These are phyloP conservation scores for Melanostoma mellinum DNA, from an alignment of 2,888 invertebrate genomes.

Conservation along the genomic window DNA sequence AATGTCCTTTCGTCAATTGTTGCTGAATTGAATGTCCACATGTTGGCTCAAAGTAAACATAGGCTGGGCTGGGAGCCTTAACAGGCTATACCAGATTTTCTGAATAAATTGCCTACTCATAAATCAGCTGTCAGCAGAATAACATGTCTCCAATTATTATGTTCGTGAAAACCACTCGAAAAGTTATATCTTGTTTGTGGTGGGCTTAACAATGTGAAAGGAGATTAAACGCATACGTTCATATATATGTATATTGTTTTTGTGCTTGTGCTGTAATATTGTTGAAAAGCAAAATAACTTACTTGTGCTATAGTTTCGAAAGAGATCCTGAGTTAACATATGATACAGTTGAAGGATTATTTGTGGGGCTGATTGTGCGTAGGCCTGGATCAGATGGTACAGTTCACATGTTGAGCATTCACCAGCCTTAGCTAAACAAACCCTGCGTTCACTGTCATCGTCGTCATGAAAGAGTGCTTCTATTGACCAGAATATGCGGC, in stretches of 20 bases:
- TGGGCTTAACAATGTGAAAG: neutral
- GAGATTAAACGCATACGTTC: no score
- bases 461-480: constrained; percentile 85
- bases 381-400: constrained; percentile 90
- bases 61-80: neutral
- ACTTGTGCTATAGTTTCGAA: constrained; percentile 87
- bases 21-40: neutral
- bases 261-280: neutral
- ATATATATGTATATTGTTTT: neutral
- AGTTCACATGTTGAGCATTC: constrained; percentile 88
- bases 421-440: constrained; percentile 85
- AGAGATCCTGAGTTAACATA: constrained; percentile 84
- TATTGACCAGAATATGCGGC: constrained; percentile 89
- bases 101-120: constrained; percentile 14
- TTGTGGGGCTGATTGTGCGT: constrained; percentile 90
- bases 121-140: constrained; percentile 37
- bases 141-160: constrained; percentile 1
- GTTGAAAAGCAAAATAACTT: constrained; percentile 73
- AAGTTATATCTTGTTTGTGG: neutral
- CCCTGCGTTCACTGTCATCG: constrained; percentile 84
- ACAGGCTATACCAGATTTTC: neutral
- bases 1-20: no score
- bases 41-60: no score
- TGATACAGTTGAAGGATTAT: constrained; percentile 86
- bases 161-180: constrained; percentile 1